Evolutionary conservation across 1,140 invertebrate species (phyloP).

Genomic region (Listronotus bonariensis): DNA sequence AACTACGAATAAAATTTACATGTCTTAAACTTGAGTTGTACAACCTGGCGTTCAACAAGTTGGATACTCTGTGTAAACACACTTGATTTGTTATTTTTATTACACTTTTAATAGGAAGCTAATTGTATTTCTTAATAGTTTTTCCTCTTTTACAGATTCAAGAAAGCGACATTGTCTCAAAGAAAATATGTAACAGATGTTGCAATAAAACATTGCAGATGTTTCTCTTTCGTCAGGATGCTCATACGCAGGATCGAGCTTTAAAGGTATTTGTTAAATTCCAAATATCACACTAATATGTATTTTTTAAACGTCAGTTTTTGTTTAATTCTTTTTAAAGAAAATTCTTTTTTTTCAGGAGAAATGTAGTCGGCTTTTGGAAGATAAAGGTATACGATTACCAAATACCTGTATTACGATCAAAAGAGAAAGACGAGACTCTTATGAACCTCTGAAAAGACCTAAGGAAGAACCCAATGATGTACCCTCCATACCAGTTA

Average conservation of each 20-base stretch:
- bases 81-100: too few species aligned
- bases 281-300: too few species aligned
- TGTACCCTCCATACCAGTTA: background rate
- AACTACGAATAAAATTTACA: too few species aligned
- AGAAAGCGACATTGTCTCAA: conserved; percentile 8
- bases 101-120: too few species aligned
- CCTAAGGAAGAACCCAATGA: conserved; percentile 3
- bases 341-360: conserved; percentile 23
- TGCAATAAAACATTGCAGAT: conserved; percentile 19
- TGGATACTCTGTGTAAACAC: too few species aligned
- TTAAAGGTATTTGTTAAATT: conserved; percentile 15
- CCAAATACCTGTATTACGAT: conserved; percentile 18
- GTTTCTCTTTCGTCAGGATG: conserved; percentile 18
- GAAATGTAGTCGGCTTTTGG: conserved; percentile 3
- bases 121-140: too few species aligned
- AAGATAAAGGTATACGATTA: conserved; percentile 15
- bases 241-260: conserved; percentile 12
- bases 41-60: too few species aligned
- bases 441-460: background rate
- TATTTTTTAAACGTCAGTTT: too few species aligned
- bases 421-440: conserved; percentile 11
- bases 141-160: conserved; percentile 17
- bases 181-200: conserved; percentile 26
- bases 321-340: too few species aligned
- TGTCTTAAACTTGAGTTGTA: too few species aligned